Base-by-base conservation (phyloP, 2,888 invertebrate species). In the Elmis aenea region DNA sequence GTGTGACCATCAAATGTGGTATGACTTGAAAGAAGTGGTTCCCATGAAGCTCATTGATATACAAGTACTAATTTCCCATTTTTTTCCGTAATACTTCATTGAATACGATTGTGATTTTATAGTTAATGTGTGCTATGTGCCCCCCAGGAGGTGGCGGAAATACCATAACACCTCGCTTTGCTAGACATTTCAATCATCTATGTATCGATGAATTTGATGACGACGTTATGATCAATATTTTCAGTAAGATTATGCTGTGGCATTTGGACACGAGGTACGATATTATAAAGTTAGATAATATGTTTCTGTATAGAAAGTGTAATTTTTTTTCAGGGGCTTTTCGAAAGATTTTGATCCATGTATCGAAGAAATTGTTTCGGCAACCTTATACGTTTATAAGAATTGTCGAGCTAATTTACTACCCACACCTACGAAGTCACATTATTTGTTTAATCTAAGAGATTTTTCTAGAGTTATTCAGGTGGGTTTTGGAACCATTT, bases 261-360 rank as follows among this genome's bases (percentile, higher is more conserved):
- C 95, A 96, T 74, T 79, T 95, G 55, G 91, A 92, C 58, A 87
- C 90, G n/a, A 84, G 86, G 92, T 81, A 23, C 5, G 24, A 5
- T 9, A 23, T 5, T 5, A 9, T 9, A 5, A 9, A 23, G 5
- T 23, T 5, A 6, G 5, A 23, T 5, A 5, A 5, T 18, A 5
- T 5, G 6, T 5, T 18, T 5, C 18, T 5, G 5, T 5, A 18
- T 18, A 5, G 18, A 18, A 18, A 18, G 6, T 18, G 18, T 5
- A 23, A 5, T 9, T 23, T 42, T 42, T 44, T 68, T 70, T 35
- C 67, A 88, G 90, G 62, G 94, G 93, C 3, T 96, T 95, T 68
- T 84, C 90, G 6, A 91, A 90, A 66, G 93, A 93, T 39, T 95
- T 95, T 64, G 90, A 93, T 70, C 87, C 91, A 0, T 90, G 89